Conservation (phyloP, 2,797 vertebrate species). For the Kryptolebias ocellatus region DNA sequence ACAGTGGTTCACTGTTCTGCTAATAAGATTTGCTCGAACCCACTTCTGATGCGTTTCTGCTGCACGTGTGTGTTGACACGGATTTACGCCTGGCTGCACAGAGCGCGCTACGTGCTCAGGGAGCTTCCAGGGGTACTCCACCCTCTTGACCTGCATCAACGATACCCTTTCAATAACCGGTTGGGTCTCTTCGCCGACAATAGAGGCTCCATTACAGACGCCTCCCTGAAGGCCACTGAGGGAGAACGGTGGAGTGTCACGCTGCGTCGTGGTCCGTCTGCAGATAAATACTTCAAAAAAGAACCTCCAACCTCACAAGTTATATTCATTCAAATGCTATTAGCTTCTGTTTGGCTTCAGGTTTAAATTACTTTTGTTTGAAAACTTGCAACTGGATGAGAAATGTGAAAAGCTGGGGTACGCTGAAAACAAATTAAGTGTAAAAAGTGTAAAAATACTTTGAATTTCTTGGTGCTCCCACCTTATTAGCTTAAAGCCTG, state of each 20-base stretch:
- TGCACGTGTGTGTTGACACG: constrained; percentile 7
- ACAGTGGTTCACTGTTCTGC: constrained; percentile 65
- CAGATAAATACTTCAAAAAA: no score
- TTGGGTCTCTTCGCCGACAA: constrained; percentile 71
- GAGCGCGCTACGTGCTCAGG: constrained; percentile 19
- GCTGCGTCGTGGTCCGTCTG: constrained; percentile 2
- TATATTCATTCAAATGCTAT: no score
- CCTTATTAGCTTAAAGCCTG: no score
- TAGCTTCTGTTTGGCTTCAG: no score
- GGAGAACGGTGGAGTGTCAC: constrained; percentile 23
- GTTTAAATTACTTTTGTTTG: no score
- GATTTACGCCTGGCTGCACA: constrained; percentile 13
- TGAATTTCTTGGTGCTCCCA: no score
- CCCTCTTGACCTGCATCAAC: constrained; percentile 75
- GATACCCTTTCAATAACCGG: constrained; percentile 68
- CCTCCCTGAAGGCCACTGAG: constrained; percentile 45
- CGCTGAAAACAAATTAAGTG: no score
- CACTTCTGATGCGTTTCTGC: constrained; percentile 36
- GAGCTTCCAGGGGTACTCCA: constrained; percentile 68
- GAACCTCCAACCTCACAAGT: no score
- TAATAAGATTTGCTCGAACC: constrained; percentile 44
- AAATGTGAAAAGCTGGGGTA: no score
- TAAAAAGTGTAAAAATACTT: no score
- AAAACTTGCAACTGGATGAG: no score
- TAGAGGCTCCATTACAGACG: constrained; percentile 60